Conservation (phyloP, 2,113 vertebrate genomes). For the Burhinus bistriatus region DNA sequence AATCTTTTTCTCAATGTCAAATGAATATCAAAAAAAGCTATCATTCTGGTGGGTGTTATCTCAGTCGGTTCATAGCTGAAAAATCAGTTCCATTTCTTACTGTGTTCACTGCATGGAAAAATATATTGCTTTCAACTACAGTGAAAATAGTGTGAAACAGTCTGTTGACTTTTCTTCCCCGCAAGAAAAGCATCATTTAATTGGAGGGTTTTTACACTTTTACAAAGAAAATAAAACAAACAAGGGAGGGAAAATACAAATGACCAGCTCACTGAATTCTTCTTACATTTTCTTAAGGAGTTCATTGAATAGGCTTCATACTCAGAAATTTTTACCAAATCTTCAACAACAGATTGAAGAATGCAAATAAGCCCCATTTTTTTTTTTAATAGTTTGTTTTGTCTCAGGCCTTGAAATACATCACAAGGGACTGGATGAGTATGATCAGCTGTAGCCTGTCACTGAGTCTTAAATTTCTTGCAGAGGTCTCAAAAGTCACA, state of each 20-base stretch:
- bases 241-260: accelerated
- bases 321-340: background rate
- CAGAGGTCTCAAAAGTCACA: background rate
- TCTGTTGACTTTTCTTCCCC: background rate
- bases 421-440: background rate
- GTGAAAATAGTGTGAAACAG: background rate
- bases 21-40: background rate
- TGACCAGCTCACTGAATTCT: background rate
- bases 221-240: background rate
- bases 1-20: background rate
- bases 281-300: background rate
- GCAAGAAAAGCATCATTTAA: background rate
- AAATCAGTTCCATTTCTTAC: background rate
- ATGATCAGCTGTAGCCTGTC: background rate
- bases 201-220: background rate
- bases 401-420: background rate
- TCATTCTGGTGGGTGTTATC: background rate
- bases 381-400: background rate
- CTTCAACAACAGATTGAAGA: background rate
- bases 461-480: background rate
- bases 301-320: background rate
- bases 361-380: background rate
- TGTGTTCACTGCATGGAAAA: background rate
- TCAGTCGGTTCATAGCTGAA: background rate
- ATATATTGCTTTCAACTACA: background rate